Evolutionary conservation across 2,888 invertebrate species (phyloP).

Genomic region (Tenthredo mesomela): DNA sequence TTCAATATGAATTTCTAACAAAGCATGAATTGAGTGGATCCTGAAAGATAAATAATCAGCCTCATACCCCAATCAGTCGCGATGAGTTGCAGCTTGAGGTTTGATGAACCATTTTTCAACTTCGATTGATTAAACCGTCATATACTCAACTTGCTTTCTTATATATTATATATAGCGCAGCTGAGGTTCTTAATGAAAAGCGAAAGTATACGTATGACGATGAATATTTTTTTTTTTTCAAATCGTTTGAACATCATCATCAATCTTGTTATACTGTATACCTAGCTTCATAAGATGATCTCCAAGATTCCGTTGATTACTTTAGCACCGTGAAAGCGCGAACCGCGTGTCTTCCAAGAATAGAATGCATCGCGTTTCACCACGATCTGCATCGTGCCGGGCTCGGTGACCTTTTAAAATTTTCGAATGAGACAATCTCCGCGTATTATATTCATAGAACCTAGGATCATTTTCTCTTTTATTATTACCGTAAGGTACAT

Average conservation of each 20-base stretch:
- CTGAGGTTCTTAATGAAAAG: neutral
- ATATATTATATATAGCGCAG: neutral
- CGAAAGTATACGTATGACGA: neutral
- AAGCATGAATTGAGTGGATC: neutral
- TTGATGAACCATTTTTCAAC: neutral
- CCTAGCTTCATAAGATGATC: neutral
- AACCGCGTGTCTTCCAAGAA: conserved; percentile 20
- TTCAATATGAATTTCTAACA: conserved; percentile 3
- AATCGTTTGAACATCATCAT: conserved; percentile 10
- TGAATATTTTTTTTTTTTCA: neutral
- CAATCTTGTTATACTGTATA: neutral
- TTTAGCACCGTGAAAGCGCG: conserved; percentile 34
- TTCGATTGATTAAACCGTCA: neutral
- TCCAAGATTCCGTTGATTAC: conserved; percentile 30
- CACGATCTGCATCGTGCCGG: neutral
- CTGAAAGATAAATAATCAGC: neutral
- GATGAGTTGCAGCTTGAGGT: neutral
- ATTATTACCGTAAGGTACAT: neutral
- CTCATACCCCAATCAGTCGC: neutral
- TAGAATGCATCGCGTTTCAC: conserved; percentile 19
- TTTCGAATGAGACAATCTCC: conserved; percentile 13
- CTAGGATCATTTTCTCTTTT: conserved; percentile 8
- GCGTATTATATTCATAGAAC: conserved; percentile 28
- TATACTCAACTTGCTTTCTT: neutral
- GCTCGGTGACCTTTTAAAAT: conserved; percentile 39